phyloP scores from a whole-genome alignment of 1,140 invertebrate genomes.

The Aphelenchoides besseyi region DNA sequence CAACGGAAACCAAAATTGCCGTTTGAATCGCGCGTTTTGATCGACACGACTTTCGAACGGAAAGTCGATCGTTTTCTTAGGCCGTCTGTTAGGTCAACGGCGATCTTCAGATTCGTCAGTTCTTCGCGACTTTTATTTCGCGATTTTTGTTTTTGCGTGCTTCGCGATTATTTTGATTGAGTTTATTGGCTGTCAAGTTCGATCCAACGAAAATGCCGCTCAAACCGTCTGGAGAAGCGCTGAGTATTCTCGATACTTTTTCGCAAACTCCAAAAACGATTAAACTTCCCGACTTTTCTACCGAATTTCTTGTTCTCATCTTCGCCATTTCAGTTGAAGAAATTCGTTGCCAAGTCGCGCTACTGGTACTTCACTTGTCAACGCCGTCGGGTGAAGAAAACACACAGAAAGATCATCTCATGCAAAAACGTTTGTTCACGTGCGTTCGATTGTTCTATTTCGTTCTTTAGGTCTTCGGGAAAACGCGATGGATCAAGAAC shows the following conservation, averaged over 20 bases:
- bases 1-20: neutral
- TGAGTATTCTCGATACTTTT: constrained; percentile 15
- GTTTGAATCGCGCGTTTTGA: neutral
- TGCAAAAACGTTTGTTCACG: constrained; percentile 72
- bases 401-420: constrained; percentile 93
- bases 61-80: neutral
- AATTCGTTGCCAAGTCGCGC: constrained; percentile 95
- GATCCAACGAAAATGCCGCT: constrained; percentile 54
- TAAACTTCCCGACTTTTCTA: neutral
- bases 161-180: neutral
- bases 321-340: constrained; percentile 75
- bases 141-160: neutral
- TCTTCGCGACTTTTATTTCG: neutral
- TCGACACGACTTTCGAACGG: neutral
- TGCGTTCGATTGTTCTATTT: constrained; percentile 26
- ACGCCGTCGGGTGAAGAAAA: constrained; percentile 97
- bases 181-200: neutral
- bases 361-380: constrained; percentile 99
- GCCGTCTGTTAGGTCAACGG: neutral
- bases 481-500: constrained; percentile 91
- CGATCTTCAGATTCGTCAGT: neutral
- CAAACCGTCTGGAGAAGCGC: constrained; percentile 61
- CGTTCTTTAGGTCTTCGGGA: constrained; percentile 73
- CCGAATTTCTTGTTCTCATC: neutral
- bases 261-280: neutral